phyloP scores from a whole-genome alignment of 2,888 invertebrate genomes.

The Zele albiditarsus region DNA sequence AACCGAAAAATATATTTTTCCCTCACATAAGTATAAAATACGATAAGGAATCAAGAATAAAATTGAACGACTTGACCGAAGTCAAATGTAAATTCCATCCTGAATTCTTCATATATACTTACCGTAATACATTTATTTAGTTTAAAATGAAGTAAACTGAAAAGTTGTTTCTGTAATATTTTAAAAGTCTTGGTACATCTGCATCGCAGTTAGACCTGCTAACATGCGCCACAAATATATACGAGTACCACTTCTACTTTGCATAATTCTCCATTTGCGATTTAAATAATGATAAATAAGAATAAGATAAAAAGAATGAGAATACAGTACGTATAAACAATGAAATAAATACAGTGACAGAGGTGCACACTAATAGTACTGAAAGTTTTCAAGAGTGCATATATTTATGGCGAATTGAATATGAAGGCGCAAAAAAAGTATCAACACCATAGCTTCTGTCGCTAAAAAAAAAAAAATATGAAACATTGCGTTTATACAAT shows the following conservation, averaged over 20 bases:
- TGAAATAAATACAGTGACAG: constrained; percentile 45
- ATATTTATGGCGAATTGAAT: constrained; percentile 37
- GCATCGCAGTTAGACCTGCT: constrained; percentile 37
- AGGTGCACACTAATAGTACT: constrained; percentile 25
- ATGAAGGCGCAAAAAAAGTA: constrained; percentile 31
- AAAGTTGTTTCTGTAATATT: too few species aligned
- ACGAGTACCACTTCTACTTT: background rate
- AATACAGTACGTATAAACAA: constrained; percentile 48
- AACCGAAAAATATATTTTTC: too few species aligned
- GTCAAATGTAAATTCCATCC: too few species aligned
- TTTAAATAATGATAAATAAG: constrained; percentile 51
- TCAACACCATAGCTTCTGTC: background rate
- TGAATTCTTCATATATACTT: too few species aligned
- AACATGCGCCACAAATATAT: background rate
- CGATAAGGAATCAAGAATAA: too few species aligned
- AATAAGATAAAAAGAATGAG: too few species aligned
- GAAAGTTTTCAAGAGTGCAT: constrained; percentile 32
- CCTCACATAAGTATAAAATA: too few species aligned
- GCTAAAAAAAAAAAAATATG: background rate
- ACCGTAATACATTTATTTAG: too few species aligned
- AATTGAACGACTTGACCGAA: too few species aligned
- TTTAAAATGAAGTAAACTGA: too few species aligned
- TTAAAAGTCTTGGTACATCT: constrained; percentile 23
- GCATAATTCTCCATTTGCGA: constrained; percentile 40
- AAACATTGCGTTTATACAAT: background rate